phyloP scores from a whole-genome alignment of 2,888 invertebrate genomes.

The Digitonthophagus gazella region DNA sequence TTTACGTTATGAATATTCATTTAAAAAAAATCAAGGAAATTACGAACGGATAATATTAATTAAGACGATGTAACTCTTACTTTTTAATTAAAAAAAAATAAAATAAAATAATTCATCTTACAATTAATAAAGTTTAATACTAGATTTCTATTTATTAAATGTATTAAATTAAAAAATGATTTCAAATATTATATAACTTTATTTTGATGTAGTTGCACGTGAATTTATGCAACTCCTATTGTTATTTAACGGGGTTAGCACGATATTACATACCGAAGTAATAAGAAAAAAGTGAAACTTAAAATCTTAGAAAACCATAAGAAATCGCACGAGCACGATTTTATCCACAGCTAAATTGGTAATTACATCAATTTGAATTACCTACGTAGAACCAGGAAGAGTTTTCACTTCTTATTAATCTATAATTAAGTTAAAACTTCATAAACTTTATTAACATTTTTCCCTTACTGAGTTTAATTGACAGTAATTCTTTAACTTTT shows the following conservation, averaged over 20 bases:
- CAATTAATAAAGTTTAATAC: too few species aligned
- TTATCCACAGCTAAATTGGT: background rate
- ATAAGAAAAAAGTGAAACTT: background rate
- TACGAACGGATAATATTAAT: too few species aligned
- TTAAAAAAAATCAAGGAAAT: too few species aligned
- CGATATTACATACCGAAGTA: background rate
- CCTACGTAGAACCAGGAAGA: background rate
- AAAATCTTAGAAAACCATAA: background rate
- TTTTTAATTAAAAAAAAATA: too few species aligned
- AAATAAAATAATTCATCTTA: too few species aligned
- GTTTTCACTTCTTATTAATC: background rate
- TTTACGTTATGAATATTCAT: too few species aligned
- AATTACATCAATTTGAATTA: background rate
- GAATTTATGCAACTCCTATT: background rate
- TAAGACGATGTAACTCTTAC: too few species aligned
- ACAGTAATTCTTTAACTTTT: too few species aligned
- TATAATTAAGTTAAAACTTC: too few species aligned
- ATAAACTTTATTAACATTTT: too few species aligned
- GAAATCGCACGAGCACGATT: background rate
- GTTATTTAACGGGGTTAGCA: background rate
- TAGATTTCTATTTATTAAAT: too few species aligned
- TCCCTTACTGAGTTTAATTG: too few species aligned
- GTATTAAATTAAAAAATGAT: background rate
- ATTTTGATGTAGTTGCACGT: background rate
- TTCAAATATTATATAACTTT: background rate